Base-by-base conservation (phyloP, 2,113 vertebrate genomes). In the Spermophilus dauricus region DNA sequence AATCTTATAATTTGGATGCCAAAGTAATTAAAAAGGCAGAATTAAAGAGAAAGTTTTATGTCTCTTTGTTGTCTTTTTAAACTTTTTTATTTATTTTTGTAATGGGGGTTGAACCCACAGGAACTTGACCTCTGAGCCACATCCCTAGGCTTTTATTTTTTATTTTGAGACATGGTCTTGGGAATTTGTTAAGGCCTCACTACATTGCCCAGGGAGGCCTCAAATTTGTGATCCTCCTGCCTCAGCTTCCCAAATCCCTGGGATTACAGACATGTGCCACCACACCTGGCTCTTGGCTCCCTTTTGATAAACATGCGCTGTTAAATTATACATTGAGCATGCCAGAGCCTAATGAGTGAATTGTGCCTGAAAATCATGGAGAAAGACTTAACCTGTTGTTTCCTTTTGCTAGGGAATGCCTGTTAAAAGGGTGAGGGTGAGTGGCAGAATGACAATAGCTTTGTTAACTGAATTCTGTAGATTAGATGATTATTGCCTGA, bases 381-480 rank as follows among this genome's bases (percentile, higher is more conserved):
- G 84, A 78, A 95, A 92, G 95, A 86, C 94, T 96, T 96, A 82
- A 61, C 37, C 53, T 94, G 8, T 61, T 72, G 82, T 81, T 73
- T 96, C 24, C 76, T 97, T 17, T 73, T 95, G 82, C 42, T 76
- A 85, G 81, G 95, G 82, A 95, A 96, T 96, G 75, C 58, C 56
- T 86, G 83, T 94, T 98, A 98, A 98, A 96, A 85, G 92, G 82
- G 76, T 76, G 72, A 82, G 88, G 45, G 28, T 97, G 97, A 98
- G 94, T 97, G 98, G 93, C 97, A 98, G 98, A 97, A 83, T 93
- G 61, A 94, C 97, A 98, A 94, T 97, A 93, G 92, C 95, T 98
- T 98, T 98, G 98, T 98, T 98, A 98, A 98, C 96, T 78, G 93
- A 90, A 93, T 94, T 97, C 94, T 90, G 42, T 93, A 98, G 96